Evolutionary conservation across 2,888 invertebrate genomes (phyloP).

Genomic region (Aleiodes leptofemur): DNA sequence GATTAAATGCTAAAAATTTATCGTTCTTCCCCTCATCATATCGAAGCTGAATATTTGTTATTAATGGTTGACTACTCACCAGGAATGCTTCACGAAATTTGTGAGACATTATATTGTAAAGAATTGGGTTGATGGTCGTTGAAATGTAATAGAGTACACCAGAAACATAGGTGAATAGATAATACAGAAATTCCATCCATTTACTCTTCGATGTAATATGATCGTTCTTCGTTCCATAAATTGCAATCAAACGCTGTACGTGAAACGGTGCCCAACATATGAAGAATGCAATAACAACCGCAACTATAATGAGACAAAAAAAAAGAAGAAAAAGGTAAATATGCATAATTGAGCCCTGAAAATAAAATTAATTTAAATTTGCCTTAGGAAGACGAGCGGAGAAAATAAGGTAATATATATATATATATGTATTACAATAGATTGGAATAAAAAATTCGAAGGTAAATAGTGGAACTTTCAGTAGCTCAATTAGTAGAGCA

Average conservation of each 20-base stretch:
- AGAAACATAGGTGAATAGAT: constrained; percentile 86
- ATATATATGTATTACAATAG: too few species aligned
- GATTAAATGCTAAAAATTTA: too few species aligned
- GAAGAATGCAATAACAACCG: constrained; percentile 93
- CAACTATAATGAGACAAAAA: constrained; percentile 79
- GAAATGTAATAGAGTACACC: constrained; percentile 94
- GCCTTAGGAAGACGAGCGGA: too few species aligned
- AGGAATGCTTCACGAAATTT: constrained; percentile 95
- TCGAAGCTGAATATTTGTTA: neutral
- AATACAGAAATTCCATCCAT: constrained; percentile 79
- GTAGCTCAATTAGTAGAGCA: too few species aligned
- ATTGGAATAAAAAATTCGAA: too few species aligned
- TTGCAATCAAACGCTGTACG: constrained; percentile 89
- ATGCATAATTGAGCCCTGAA: too few species aligned
- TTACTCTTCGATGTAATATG: constrained; percentile 66
- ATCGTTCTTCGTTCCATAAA: constrained; percentile 79
- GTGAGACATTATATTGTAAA: constrained; percentile 96
- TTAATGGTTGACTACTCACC: constrained; percentile 77
- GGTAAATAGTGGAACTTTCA: too few species aligned
- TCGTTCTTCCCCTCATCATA: neutral
- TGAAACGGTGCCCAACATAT: constrained; percentile 96
- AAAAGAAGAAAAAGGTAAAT: constrained; percentile 10
- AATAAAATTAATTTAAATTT: too few species aligned
- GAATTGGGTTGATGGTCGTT: constrained; percentile 93
- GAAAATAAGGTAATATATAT: too few species aligned